A percentile compares a stretch with the other conserved stretches of the same genome.
These are phyloP conservation scores for Vimba vimba DNA, from an alignment of 2,113 vertebrate genomes.

Conservation along the genomic window DNA sequence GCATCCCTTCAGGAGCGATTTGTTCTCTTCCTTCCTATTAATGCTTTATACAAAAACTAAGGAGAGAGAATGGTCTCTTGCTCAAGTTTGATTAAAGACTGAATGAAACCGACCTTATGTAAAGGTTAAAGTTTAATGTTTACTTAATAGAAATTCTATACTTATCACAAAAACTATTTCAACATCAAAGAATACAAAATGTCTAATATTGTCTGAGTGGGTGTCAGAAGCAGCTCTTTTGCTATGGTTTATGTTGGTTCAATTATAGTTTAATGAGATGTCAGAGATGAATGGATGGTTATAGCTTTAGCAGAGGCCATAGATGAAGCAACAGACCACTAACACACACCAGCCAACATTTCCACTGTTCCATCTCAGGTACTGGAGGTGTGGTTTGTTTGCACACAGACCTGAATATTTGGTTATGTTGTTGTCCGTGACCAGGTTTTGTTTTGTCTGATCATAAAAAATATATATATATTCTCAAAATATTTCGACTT, in stretches of 20 bases:
- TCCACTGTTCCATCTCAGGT: background rate
- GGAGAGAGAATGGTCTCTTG: conserved; percentile 12
- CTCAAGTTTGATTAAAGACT: conserved; percentile 4
- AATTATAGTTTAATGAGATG: conserved; percentile 40
- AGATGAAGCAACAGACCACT: background rate
- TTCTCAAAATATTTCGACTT: no score
- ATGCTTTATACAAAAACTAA: background rate
- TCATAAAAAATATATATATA: no score
- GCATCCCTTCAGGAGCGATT: conserved; percentile 50
- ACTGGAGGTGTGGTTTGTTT: conserved; percentile 7
- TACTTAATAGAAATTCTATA: background rate
- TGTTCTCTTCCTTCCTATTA: conserved; percentile 31
- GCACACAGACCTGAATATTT: background rate
- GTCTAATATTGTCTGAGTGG: background rate
- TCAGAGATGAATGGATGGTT: conserved; percentile 33
- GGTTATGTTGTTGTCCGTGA: background rate
- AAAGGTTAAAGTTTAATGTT: background rate
- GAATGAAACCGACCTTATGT: background rate
- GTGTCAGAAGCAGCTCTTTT: background rate
- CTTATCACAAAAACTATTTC: background rate
- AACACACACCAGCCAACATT: conserved; percentile 6
- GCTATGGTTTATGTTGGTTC: conserved; percentile 27
- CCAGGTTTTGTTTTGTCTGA: background rate
- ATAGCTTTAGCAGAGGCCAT: conserved; percentile 53
- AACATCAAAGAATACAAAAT: background rate